Percentiles rank a stretch among this genome's conserved stretches.
phyloP scores from a whole-genome alignment of 2,888 invertebrate species.

The Macrosiphum euphorbiae region DNA sequence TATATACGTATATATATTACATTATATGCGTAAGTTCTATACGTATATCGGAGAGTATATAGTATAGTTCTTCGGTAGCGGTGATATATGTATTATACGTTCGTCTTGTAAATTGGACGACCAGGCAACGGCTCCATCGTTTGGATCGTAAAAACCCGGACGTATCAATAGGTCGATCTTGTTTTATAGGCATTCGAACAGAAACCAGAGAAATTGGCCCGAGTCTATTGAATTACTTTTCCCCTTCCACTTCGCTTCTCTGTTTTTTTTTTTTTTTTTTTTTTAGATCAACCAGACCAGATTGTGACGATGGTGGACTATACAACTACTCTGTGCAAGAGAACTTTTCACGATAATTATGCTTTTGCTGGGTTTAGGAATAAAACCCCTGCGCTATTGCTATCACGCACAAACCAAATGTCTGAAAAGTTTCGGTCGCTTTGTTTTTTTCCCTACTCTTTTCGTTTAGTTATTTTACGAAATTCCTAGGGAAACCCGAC shows the following conservation, averaged over 20 bases:
- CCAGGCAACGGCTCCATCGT: background rate
- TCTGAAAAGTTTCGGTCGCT: conserved; percentile 46
- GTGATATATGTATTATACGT: background rate
- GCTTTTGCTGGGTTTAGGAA: conserved; percentile 30
- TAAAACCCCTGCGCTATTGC: conserved; percentile 11
- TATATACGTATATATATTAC: background rate
- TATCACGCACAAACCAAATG: conserved; percentile 46
- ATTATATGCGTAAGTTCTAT: background rate
- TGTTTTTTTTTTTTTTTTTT: conserved; percentile 11
- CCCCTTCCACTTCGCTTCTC: background rate
- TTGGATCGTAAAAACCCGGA: conserved; percentile 59
- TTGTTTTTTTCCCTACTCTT: conserved; percentile 28
- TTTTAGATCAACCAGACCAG: conserved; percentile 49
- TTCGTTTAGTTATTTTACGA: conserved; percentile 29
- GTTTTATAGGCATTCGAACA: conserved; percentile 62
- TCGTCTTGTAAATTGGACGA: conserved; percentile 49
- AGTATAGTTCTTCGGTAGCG: background rate
- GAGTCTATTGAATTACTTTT: conserved; percentile 61
- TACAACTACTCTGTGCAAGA: background rate
- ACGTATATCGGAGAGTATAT: background rate
- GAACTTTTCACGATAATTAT: conserved; percentile 61
- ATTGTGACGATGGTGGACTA: conserved; percentile 15
- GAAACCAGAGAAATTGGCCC: conserved; percentile 62
- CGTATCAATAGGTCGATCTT: conserved; percentile 64
- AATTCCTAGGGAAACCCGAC: background rate